These are phyloP conservation scores for Melieria omissa DNA, from an alignment of 2,888 invertebrate genomes.

Conservation along the genomic window DNA sequence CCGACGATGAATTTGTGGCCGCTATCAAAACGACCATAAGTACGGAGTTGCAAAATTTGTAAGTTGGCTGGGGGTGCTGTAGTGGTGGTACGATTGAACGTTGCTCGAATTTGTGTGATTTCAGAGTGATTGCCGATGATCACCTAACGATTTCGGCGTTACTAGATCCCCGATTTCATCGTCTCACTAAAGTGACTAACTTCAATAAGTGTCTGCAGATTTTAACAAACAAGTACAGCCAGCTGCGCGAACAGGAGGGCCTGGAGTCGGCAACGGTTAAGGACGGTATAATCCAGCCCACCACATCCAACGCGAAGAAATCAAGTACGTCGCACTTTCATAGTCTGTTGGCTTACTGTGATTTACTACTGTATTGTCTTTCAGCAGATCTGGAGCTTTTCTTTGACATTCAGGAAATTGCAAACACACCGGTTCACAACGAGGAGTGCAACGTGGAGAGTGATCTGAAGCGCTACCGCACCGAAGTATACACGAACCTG, in stretches of 20 bases:
- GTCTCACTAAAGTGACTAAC: slow-evolving; percentile 57
- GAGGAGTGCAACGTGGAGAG: slow-evolving; percentile 56
- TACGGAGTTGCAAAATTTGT: slow-evolving; percentile 55
- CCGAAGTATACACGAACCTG: slow-evolving; percentile 59
- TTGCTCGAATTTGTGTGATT: slow-evolving; percentile 12
- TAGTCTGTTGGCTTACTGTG: not conserved
- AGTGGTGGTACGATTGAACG: not conserved
- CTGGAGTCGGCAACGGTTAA: slow-evolving; percentile 30
- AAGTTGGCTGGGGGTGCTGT: slow-evolving; percentile 25
- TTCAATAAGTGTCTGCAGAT: slow-evolving; percentile 52
- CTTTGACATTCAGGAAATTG: slow-evolving; percentile 55
- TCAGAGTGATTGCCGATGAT: slow-evolving; percentile 56
- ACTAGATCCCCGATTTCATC: slow-evolving; percentile 64
- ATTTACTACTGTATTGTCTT: no score
- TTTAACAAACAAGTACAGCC: slow-evolving; percentile 55
- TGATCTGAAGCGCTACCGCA: slow-evolving; percentile 60
- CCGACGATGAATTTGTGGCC: slow-evolving; percentile 54
- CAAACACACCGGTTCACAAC: slow-evolving; percentile 41
- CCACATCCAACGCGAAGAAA: slow-evolving; percentile 39
- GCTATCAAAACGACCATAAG: slow-evolving; percentile 57
- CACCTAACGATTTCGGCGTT: slow-evolving; percentile 62
- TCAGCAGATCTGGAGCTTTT: slow-evolving; percentile 59
- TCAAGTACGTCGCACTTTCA: slow-evolving; percentile 37
- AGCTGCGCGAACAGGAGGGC: slow-evolving; percentile 47
- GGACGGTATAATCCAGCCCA: slow-evolving; percentile 34